Evolutionary conservation across 2,888 invertebrate genomes (phyloP), one percentile per base, ranked within the genome.

Genomic region (Hirtodrosophila confusa): DNA sequence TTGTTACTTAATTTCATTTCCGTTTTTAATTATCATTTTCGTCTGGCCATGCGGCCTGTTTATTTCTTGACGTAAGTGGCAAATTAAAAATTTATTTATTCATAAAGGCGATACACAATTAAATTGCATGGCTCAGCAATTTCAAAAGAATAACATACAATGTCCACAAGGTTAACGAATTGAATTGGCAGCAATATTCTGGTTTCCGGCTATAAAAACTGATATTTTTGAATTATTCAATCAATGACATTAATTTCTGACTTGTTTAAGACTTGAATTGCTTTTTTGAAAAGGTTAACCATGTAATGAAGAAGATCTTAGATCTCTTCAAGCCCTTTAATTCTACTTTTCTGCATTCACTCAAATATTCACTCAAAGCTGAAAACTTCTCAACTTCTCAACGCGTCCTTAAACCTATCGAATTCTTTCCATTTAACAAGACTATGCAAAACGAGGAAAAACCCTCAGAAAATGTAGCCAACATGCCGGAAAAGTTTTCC

Each of bases 71-170:
- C 37, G 45, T 51, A 73, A 55, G 54, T 73, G 67, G 36, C 23
- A 55, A 55, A 67, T 73, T 67, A 70, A 51, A 68, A 61, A 70
- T 53, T 60, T 44, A 67, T 51, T n/a, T 36, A 40, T 49, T 45
- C 48, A 11, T 35, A 40, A 31, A 11, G 29, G 7, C 11, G 44
- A 49, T 24, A 35, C 27, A n/a, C 12, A 50, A 54, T 54, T 37
- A 43, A 43, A 60, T 55, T 60, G 43, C 47, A 60, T 36, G 70
- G 47, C 24, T n/a, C 33, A 23, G 5, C 40, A 37, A 39, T 37
- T 45, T 1, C 24, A 35, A 56, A 39, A 12, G 11, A 12, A 17
- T 6, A 23, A 35, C 29, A 40, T 23, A 4, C 24, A 65, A 2
- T 11, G 17, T 3, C 8, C 23, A 43, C 24, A 3, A 17, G 8